Base-by-base conservation (phyloP, 2,113 vertebrate genomes). In the Odocoileus virginianus region DNA sequence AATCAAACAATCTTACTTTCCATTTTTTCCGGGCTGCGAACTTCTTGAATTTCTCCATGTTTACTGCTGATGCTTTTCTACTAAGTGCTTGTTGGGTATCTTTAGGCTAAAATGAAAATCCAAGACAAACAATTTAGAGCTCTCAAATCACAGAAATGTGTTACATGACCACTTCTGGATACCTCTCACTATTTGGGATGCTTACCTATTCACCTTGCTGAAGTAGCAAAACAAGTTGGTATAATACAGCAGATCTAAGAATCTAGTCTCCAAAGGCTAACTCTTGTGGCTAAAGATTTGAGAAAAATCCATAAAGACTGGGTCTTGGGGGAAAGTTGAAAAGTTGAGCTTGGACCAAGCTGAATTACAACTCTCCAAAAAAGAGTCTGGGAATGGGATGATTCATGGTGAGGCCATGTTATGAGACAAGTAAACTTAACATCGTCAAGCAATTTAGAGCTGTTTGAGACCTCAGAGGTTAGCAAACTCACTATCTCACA, bases 31-130 rank as follows among this genome's bases (percentile, higher is more conserved):
- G 99, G 91, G 99, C 99, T 94, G 99, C 99, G 86, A 99, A 99
- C 98, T 99, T 99, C 96, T 99, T 99, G 97, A 99, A 99, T 98
- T 99, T 99, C 84, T 99, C 99, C 99, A 99, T 99, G 98, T 99
- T 99, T 93, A 99, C 99, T 15, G 99, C 99, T 0, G 99, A 99
- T 89, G 99, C 99, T 98, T 99, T 99, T 96, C 99, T 99, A 95
- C 99, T 99, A 93, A 99, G 99, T 17, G 99, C 99, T 97, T 99
- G 99, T 76, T 99, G 99, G 3, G 99, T 99, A 98, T 99, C 99
- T 98, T 99, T 99, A 96, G 99, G 99, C 99, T 99, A 98, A 47
- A 86, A 58, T 30, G 79, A 87, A 98, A 97, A 33, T 91, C 40
- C 54, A 93, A 96, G 57, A 57, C 52, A 91, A 91, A 87, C 50